Evolutionary conservation across 2,113 vertebrate species (phyloP).

Genomic region (Lucifuga dentata): DNA sequence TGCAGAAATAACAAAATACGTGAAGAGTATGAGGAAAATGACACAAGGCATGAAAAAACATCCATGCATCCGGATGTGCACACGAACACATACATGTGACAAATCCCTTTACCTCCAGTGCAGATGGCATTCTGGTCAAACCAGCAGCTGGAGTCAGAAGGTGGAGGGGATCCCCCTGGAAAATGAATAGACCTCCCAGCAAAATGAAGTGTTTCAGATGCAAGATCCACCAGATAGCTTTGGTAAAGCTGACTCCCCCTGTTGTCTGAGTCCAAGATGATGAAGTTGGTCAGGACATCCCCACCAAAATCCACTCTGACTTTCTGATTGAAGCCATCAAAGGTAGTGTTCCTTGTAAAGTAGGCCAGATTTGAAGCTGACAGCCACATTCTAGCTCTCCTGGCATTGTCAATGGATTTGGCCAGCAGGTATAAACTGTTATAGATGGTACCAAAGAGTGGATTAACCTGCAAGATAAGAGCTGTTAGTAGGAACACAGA

Average conservation of each 20-base stretch:
- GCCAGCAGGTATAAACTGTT: slow-evolving; percentile 89
- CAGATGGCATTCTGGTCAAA: slow-evolving; percentile 86
- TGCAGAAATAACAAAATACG: background rate
- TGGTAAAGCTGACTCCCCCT: slow-evolving; percentile 81
- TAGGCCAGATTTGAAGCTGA: slow-evolving; percentile 82
- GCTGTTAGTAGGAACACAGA: background rate
- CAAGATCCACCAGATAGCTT: slow-evolving; percentile 84
- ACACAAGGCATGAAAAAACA: background rate
- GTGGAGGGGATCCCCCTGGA: slow-evolving; percentile 82
- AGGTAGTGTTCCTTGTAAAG: slow-evolving; percentile 83
- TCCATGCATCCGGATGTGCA: background rate
- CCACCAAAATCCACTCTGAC: slow-evolving; percentile 83
- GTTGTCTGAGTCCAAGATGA: slow-evolving; percentile 89
- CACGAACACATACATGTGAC: background rate
- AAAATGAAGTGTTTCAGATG: slow-evolving; percentile 70
- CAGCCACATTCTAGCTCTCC: slow-evolving; percentile 69
- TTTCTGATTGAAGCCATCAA: slow-evolving; percentile 87
- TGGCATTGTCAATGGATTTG: slow-evolving; percentile 82
- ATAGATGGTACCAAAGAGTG: slow-evolving; percentile 93
- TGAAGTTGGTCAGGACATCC: slow-evolving; percentile 80
- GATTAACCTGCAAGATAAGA: slow-evolving; percentile 84
- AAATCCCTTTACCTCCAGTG: slow-evolving; percentile 83
- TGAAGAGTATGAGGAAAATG: background rate
- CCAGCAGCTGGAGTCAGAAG: slow-evolving; percentile 89
- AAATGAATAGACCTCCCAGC: slow-evolving; percentile 84